Conservation (phyloP, 30 jellyfish, hydroid and myxozoan genomes). For the Morbakka virulenta region DNA sequence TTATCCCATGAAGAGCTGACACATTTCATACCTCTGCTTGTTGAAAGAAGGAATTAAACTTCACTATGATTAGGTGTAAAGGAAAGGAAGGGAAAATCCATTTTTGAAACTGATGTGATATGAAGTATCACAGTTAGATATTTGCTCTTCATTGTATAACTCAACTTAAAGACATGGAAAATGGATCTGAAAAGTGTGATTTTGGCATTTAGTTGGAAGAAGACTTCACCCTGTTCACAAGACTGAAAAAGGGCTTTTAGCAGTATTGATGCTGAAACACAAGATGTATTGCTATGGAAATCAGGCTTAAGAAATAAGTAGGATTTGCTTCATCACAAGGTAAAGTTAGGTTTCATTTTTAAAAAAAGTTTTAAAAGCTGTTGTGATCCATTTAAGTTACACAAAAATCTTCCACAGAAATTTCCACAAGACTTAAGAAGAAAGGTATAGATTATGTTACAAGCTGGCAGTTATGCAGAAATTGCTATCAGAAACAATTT, state of each 20-base stretch:
- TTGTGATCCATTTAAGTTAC: neutral
- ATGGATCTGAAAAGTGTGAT: neutral
- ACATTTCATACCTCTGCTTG: too few species aligned
- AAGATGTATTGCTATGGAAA: neutral
- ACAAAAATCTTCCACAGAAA: too few species aligned
- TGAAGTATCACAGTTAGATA: too few species aligned
- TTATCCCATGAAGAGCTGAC: too few species aligned
- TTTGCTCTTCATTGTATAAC: neutral
- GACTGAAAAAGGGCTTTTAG: neutral
- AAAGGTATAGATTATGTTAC: too few species aligned
- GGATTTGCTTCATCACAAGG: neutral
- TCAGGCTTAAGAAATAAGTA: neutral
- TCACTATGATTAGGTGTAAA: too few species aligned
- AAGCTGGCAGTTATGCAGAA: too few species aligned
- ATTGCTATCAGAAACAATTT: too few species aligned
- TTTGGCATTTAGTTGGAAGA: neutral
- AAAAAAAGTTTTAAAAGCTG: neutral
- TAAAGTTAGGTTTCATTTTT: neutral
- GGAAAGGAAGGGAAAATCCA: too few species aligned
- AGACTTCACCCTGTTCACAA: neutral
- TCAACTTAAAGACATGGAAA: neutral
- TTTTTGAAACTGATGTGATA: too few species aligned
- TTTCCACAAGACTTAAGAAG: too few species aligned
- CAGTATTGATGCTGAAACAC: neutral
- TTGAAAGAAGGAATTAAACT: too few species aligned